Evolutionary conservation across 30 jellyfish, hydroid and myxozoan species (phyloP), one percentile per base, ranked within the genome.

Genomic region (Pelagia noctiluca): DNA sequence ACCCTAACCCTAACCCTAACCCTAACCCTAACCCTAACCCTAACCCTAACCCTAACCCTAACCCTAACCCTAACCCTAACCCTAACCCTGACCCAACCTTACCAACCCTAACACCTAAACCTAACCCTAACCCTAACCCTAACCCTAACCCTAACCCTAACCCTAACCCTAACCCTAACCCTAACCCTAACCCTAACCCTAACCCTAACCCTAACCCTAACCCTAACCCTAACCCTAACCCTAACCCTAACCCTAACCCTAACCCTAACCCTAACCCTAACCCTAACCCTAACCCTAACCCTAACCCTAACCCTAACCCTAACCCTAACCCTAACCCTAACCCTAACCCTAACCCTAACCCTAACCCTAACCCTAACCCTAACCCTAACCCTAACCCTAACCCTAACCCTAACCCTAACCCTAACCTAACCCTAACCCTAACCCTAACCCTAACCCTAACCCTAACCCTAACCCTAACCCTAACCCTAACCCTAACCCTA

Each of bases 31-130:
- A 42, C 57, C 57, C 57, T 42, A 42, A 42, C 57, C 57, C 57
- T 42, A 42, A 42, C 57, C 57, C 57, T 42, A 42, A 42, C 57
- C 57, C 57, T 42, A 42, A 42, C 57, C 57, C 57, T 42, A 42
- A 42, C 57, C 57, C 57, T 42, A 42, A 42, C 57, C 57, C 57
- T 42, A 42, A 42, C 57, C 57, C 57, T 42, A 42, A 42, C 57
- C 57, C 57, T 42, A 42, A 42, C 57, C 57, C 57, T 42, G 57
- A 42, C 57, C 57, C 57, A 42, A 42, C 57, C 57, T n/a, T n/a
- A n/a, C n/a, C n/a, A n/a, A n/a, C n/a, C n/a, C n/a, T n/a, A n/a
- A n/a, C n/a, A n/a, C n/a, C n/a, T n/a, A n/a, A n/a, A n/a, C n/a
- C n/a, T 42, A 16, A 42, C 57, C 8, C 57, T 42, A 42, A 42